These are phyloP conservation scores for Cataglyphis cursor DNA, from an alignment of 2,888 invertebrate genomes.

Conservation along the genomic window DNA sequence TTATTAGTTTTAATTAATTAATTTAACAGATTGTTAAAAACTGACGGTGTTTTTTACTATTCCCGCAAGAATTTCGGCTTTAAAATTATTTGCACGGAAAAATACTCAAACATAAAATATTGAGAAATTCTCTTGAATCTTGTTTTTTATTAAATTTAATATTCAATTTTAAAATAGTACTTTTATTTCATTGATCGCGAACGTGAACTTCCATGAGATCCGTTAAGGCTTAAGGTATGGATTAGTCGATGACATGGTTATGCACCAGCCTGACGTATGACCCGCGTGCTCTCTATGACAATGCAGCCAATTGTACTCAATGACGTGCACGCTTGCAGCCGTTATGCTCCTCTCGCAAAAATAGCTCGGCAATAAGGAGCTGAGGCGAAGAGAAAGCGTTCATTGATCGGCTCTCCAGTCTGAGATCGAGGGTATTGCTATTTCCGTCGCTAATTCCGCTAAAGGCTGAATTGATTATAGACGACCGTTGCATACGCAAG, in stretches of 20 bases:
- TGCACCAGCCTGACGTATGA: constrained; percentile 63
- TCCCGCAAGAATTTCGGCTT: neutral
- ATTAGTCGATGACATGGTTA: constrained; percentile 76
- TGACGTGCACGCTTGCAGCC: constrained; percentile 66
- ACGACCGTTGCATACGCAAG: constrained; percentile 22
- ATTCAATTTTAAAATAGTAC: neutral
- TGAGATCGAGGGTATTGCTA: constrained; percentile 54
- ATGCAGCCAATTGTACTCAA: constrained; percentile 66
- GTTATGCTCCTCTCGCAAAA: constrained; percentile 67
- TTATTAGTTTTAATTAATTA: neutral
- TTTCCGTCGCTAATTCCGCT: constrained; percentile 58
- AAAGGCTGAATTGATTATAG: constrained; percentile 51
- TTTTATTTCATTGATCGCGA: neutral
- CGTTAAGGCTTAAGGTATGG: constrained; percentile 45
- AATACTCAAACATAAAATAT: constrained; percentile 2
- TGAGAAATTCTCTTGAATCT: neutral
- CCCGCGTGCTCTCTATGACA: constrained; percentile 64
- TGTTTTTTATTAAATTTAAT: neutral
- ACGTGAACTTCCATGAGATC: neutral
- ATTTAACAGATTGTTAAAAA: neutral
- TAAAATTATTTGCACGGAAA: neutral
- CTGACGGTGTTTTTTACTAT: neutral
- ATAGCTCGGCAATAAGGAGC: constrained; percentile 52
- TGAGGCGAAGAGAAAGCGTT: constrained; percentile 36
- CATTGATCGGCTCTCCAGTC: constrained; percentile 62